Base-by-base conservation (phyloP, 2,797 vertebrate species). In the Microchirus variegatus region DNA sequence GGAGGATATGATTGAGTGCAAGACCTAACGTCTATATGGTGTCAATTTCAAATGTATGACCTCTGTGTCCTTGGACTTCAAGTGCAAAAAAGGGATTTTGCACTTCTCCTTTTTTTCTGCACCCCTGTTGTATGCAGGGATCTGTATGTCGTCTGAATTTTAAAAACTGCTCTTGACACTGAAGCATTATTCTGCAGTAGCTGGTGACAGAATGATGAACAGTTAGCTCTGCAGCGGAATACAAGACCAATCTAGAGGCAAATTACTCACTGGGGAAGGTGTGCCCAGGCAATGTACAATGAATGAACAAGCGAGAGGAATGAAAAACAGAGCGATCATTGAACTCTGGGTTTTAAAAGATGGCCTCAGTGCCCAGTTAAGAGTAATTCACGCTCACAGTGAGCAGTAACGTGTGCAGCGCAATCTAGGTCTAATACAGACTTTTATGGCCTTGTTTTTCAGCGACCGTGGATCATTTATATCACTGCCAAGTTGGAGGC, bases 171-270 rank as follows among this genome's bases (percentile, higher is more conserved):
- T 75, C 54, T 40, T 69, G 87, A 90, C 85, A 82, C 87, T 86
- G 85, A 89, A 70, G 81, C 70, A 86, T 88, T 85, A 85, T 84
- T 63, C 81, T 53, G 85, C 87, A 73, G 86, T 59, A 53, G 80
- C 85, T 63, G 86, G 60, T 83, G 89, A 87, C 88, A 90, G 84
- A 56, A 88, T 89, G 90, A 90, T 87, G 85, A 88, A 91, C 78
- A 78, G 85, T 66, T 53, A 60, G 70, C 80, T 70, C 66, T 57
- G 80, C 80, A 15, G 80, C 77, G 78, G 63, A 80, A 83, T 79
- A 74, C 80, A 61, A 78, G 82, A 80, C 68, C 84, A 35, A 83
- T 77, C 80, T 83, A 82, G 80, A 85, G 72, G 77, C 74, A 73
- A 82, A 88, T 82, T 68, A 83, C 80, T 87, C 81, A 80, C 85